These are phyloP conservation scores for Lordiphosa clarofinis DNA, from an alignment of 1,140 invertebrate genomes.

Conservation along the genomic window DNA sequence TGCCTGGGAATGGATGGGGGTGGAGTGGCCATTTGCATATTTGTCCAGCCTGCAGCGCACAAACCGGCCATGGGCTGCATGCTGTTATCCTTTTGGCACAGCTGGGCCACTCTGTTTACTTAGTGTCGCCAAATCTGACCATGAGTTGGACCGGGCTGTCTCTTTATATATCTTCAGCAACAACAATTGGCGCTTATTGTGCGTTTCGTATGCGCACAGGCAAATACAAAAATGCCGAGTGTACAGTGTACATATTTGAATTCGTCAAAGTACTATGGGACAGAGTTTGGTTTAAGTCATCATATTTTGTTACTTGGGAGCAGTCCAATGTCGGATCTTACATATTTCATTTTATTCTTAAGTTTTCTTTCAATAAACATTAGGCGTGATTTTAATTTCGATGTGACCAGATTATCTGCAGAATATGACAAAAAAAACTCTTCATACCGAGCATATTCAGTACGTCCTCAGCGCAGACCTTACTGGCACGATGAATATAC, in stretches of 20 bases:
- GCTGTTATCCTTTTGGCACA: slow-evolving; percentile 65
- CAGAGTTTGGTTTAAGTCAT: too few species aligned
- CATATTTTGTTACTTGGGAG: too few species aligned
- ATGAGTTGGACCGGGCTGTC: slow-evolving; percentile 23
- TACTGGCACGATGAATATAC: too few species aligned
- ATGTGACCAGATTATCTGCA: too few species aligned
- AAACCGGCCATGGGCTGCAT: slow-evolving; percentile 23
- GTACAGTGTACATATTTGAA: slow-evolving; percentile 56
- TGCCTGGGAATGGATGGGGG: slow-evolving; percentile 28
- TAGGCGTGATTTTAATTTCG: too few species aligned
- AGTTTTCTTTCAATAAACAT: too few species aligned
- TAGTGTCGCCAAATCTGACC: slow-evolving; percentile 70
- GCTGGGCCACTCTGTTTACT: slow-evolving; percentile 64
- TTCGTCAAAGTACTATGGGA: slow-evolving; percentile 39
- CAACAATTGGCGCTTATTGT: slow-evolving; percentile 21
- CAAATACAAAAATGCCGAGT: slow-evolving; percentile 60
- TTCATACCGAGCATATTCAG: too few species aligned
- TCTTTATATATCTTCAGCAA: background rate
- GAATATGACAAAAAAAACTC: too few species aligned
- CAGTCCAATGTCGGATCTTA: too few species aligned
- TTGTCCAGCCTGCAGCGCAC: slow-evolving; percentile 49
- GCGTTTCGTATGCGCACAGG: slow-evolving; percentile 18
- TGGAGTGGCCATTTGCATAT: slow-evolving; percentile 60
- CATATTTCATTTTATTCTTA: too few species aligned
- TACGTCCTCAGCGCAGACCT: too few species aligned